Evolutionary conservation across 2,888 invertebrate species (phyloP), one percentile per base, ranked within the genome.

Genomic region (Teleiodes luculella): DNA sequence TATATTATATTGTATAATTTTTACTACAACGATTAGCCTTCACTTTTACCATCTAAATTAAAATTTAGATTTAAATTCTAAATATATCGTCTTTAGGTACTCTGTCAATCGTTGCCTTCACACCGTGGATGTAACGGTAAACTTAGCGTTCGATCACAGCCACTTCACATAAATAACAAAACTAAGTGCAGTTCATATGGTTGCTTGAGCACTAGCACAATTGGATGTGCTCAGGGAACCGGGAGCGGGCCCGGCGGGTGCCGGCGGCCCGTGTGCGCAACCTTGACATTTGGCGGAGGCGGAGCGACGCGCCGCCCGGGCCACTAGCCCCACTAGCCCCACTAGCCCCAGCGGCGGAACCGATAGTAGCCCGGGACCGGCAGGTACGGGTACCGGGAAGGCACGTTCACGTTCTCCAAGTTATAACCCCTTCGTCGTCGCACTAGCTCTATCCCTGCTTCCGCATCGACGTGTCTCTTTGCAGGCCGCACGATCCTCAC

Each of bases 331-430:
- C 87, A 86, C 58, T 86, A 85, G 60, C 88, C n/a, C 58, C 78
- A 74, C 80, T 86, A 86, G 81, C 87, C 87, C 86, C 87, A 86
- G 59, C 86, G 85, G 60, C 88, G 87, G 73, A 84, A 81, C 58
- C 87, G 80, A 72, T 76, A 83, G 70, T 79, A 86, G 58, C 71
- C 78, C 56, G 84, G 80, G 60, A 87, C 86, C 37, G 87, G 80
- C 55, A 88, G 76, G 68, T 89, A 89, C 24, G 89, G 88, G 65
- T 88, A 88, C 65, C 87, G 74, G 57, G 87, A 81, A 39, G 90
- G 90, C 57, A 90, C 90, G 62, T 81, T 78, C 68, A 89, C 90
- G 63, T 90, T 83, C 71, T 90, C 89, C 66, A 90, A 67, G 69
- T 90, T 90, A 72, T 89, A 90, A 24, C 90, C 90, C 18, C 90